Percentiles rank a stretch among this genome's conserved stretches.
phyloP scores from a whole-genome alignment of 2,797 vertebrate genomes.

The Chlorospingus flavigularis region DNA sequence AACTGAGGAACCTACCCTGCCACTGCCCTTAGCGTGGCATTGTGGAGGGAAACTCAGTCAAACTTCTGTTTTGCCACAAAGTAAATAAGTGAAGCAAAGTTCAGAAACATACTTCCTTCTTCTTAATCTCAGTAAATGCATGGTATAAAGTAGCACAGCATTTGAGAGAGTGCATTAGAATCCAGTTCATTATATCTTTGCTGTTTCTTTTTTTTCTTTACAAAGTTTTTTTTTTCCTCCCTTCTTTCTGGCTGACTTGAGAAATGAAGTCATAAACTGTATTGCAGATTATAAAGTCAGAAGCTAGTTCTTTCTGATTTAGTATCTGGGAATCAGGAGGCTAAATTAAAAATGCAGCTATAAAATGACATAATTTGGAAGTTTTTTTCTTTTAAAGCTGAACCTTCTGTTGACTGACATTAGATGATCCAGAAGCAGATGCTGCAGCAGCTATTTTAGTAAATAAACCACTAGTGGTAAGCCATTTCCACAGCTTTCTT shows the following conservation, averaged over 20 bases:
- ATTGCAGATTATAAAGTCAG: neutral
- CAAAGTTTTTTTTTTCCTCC: neutral
- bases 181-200: neutral
- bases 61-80: neutral
- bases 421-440: conserved; percentile 80
- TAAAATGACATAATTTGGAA: conserved; percentile 60
- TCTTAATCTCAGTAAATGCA: neutral
- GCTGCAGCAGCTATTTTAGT: conserved; percentile 80
- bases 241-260: neutral
- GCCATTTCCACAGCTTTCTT: neutral
- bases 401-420: conserved; percentile 75
- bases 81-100: neutral
- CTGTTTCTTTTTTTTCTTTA: neutral
- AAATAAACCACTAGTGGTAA: neutral
- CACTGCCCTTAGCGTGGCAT: accelerated
- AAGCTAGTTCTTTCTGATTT: neutral
- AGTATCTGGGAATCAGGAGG: neutral
- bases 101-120: neutral
- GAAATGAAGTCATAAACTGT: neutral
- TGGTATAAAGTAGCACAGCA: neutral
- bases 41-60: neutral
- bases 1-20: neutral
- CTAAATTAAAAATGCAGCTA: conserved; percentile 55
- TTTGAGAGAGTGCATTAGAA: neutral
- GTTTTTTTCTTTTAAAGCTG: conserved; percentile 64